A percentile compares a stretch with the other conserved stretches of the same genome.
Evolutionary conservation across 2,797 vertebrate genomes (phyloP).

Genomic region (Spinibarbus caldwelli): DNA sequence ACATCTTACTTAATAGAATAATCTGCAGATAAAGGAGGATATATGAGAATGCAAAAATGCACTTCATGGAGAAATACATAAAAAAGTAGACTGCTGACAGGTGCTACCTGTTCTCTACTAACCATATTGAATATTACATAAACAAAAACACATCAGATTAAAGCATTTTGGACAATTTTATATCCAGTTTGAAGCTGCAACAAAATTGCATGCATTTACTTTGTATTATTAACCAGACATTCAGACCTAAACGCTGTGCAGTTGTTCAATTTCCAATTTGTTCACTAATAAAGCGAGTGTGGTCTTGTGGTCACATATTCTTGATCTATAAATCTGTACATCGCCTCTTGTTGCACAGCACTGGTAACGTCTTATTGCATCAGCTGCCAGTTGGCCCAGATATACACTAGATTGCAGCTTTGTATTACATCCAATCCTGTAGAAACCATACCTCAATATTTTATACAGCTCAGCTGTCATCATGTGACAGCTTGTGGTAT

Average conservation of each 20-base stretch:
- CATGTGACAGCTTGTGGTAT: background rate
- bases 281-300: slow-evolving; percentile 2
- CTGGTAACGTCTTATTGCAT: slow-evolving; percentile 5
- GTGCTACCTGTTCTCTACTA: background rate
- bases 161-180: background rate
- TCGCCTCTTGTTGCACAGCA: background rate
- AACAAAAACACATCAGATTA: background rate
- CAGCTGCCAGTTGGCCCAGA: slow-evolving; percentile 14
- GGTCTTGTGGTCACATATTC: slow-evolving; percentile 1
- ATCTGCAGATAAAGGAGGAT: background rate
- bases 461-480: background rate
- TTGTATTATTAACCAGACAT: background rate
- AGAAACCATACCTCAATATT: background rate
- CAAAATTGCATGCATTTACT: background rate
- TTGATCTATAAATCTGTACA: background rate
- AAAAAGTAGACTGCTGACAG: background rate
- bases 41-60: background rate
- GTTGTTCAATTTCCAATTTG: no score
- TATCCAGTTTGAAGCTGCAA: background rate
- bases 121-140: background rate
- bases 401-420: background rate
- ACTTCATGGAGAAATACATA: background rate
- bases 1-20: slow-evolving; percentile 2
- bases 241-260: background rate
- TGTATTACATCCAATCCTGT: slow-evolving; percentile 5